Evolutionary conservation across 1,140 invertebrate genomes (phyloP), one percentile per base, ranked within the genome.

Genomic region (Acyrthosiphon pisum): DNA sequence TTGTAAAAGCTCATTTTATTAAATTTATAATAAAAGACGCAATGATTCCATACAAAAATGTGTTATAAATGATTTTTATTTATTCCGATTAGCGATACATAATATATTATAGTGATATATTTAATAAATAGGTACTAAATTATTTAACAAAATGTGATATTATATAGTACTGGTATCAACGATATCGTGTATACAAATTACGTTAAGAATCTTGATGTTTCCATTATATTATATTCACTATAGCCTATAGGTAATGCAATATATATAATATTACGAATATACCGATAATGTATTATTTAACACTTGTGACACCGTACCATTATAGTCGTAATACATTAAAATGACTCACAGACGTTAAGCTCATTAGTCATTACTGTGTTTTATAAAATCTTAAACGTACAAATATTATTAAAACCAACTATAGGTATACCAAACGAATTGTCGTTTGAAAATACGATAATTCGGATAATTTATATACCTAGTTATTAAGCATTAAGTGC

Each of bases 271-370:
- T 76, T 76, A 76, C n/a, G 14, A 35, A 76, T 76, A n/a, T n/a
- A 76, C 6, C 60, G 6, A n/a, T 76, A n/a, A 6, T 76, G 4
- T 76, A 76, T n/a, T 18, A 76, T n/a, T 76, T 20, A 76, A n/a
- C n/a, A 18, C 30, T 68, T n/a, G n/a, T n/a, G 3, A 4, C 14
- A n/a, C 60, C 14, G 14, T 68, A 76, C 4, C 60, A 68, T 14
- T 68, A n/a, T 68, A n/a, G 60, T 68, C n/a, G 11, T 68, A 68
- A n/a, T 76, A 76, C 60, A 76, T n/a, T 76, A 76, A 76, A 76
- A 7, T 76, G 60, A 35, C 60, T 76, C 60, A 76, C 30, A 18
- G n/a, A 76, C n/a, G 60, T n/a, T 76, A n/a, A 18, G 14, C 60
- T 35, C 14, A 76, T 76, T 76, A 76, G 60, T 76, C 60, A 76